Conservation (phyloP, 2,113 vertebrate species). For the Mustelus asterias region DNA sequence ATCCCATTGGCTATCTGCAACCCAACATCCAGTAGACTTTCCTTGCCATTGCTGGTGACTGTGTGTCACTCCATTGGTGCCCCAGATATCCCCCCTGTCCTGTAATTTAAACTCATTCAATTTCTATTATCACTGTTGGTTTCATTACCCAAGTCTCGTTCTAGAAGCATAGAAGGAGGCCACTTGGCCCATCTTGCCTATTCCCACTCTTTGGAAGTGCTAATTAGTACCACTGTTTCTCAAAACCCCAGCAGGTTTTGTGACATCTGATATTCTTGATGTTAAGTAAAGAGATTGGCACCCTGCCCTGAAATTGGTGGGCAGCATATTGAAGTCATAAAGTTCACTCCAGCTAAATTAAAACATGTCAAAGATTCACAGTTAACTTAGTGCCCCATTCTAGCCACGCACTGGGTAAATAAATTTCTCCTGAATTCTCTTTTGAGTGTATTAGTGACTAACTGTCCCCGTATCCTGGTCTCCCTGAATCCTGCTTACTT, state of each 20-base stretch:
- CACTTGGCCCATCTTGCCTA: neutral
- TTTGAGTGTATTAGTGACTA: neutral
- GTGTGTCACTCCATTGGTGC: neutral
- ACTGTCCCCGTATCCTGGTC: neutral
- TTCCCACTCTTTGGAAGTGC: neutral
- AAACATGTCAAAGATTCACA: neutral
- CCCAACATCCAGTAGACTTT: neutral
- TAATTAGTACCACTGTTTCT: neutral
- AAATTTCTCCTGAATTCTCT: neutral
- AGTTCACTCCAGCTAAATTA: neutral
- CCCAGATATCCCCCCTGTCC: neutral
- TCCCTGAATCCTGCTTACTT: neutral
- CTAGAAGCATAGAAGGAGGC: neutral
- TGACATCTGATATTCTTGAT: neutral
- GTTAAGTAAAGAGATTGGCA: no score
- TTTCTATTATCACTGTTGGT: neutral
- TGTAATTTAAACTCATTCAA: neutral
- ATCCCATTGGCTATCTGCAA: neutral
- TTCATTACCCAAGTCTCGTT: neutral
- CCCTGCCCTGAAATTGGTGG: neutral
- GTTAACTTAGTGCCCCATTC: neutral
- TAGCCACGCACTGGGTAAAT: neutral
- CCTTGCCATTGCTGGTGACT: neutral
- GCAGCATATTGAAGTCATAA: neutral
- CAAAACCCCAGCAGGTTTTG: neutral